Evolutionary conservation across 2,888 invertebrate species (phyloP), one percentile per base, ranked within the genome.

Genomic region (Sminthurides aquaticus): DNA sequence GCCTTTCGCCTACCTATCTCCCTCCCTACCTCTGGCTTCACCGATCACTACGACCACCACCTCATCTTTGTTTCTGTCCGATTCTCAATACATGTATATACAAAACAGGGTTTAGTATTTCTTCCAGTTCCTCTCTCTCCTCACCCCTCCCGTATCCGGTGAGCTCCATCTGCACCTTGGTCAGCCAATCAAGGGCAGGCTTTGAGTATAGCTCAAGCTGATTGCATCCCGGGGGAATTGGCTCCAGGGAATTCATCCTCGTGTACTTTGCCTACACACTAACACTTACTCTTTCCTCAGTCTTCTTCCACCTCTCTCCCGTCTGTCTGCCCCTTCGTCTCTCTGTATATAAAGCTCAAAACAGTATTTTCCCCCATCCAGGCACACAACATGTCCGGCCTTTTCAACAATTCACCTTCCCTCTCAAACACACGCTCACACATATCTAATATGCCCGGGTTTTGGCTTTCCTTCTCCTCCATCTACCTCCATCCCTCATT

Each of bases 121-220:
- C 43, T n/a, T n/a, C n/a, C n/a, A n/a, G n/a, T n/a, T n/a, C n/a
- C n/a, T n/a, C n/a, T n/a, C n/a, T n/a, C n/a, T n/a, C 43, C 43
- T 34, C 43, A 34, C 43, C 43, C 43, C 43, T 63, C 34, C n/a
- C 57, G 64, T 62, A 64, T 64, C 64, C 68, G 66, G 66, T 66
- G 65, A 68, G 67, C 69, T 68, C 69, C 69, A 69, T 69, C 69
- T 69, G 69, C 66, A 69, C 69, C 69, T 69, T 69, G 69, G 69
- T 69, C 69, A 69, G 54, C 67, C 69, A 69, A 68, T 68, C 69
- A 69, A 62, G 58, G 34, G 48, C 20, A 60, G 65, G 24, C 59
- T 57, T 24, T 52, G 22, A 54, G 29, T 43, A 29, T 24, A 64
- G 65, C 64, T 58, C 48, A 56, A 64, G 62, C 66, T 69, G 69